A percentile compares a stretch with the other conserved stretches of the same genome.
phyloP scores from a whole-genome alignment of 1,140 invertebrate genomes.

The Calliopsis andreniformis region DNA sequence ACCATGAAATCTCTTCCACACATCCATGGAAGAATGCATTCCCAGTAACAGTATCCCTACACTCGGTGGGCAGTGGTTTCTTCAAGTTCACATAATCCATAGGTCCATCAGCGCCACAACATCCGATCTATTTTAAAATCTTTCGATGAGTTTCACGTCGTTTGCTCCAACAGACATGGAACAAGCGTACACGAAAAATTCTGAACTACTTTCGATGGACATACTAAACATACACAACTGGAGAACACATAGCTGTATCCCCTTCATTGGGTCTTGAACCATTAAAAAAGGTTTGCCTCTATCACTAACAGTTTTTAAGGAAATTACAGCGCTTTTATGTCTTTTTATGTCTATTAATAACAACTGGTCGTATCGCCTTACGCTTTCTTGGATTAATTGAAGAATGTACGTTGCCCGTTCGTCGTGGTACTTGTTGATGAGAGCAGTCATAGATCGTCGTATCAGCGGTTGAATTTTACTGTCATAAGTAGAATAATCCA shows the following conservation, averaged over 20 bases:
- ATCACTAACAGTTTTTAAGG: too few species aligned
- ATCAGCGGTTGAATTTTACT: conserved; percentile 90
- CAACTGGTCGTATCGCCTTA: conserved; percentile 79
- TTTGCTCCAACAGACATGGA: neutral
- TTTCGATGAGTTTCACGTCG: neutral
- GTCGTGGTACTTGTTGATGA: conserved; percentile 88
- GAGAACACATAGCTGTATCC: too few species aligned
- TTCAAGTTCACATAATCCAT: conserved; percentile 89
- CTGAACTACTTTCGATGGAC: neutral
- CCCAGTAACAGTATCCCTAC: conserved; percentile 92
- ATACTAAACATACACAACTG: too few species aligned
- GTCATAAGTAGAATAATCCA: conserved; percentile 90
- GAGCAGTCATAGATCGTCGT: conserved; percentile 84
- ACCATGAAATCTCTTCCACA: conserved; percentile 92
- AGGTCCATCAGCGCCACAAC: conserved; percentile 91
- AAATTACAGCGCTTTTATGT: too few species aligned
- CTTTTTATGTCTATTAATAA: too few species aligned
- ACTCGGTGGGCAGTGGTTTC: conserved; percentile 90
- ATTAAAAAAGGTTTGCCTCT: too few species aligned
- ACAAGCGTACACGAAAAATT: neutral
- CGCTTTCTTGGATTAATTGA: conserved; percentile 91
- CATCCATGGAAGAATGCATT: conserved; percentile 94
- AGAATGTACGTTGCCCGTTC: conserved; percentile 84
- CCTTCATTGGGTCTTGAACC: too few species aligned
- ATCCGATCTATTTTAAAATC: conserved; percentile 86